Base-by-base conservation (phyloP, 2,888 invertebrate species). In the Tiphia femorata region DNA sequence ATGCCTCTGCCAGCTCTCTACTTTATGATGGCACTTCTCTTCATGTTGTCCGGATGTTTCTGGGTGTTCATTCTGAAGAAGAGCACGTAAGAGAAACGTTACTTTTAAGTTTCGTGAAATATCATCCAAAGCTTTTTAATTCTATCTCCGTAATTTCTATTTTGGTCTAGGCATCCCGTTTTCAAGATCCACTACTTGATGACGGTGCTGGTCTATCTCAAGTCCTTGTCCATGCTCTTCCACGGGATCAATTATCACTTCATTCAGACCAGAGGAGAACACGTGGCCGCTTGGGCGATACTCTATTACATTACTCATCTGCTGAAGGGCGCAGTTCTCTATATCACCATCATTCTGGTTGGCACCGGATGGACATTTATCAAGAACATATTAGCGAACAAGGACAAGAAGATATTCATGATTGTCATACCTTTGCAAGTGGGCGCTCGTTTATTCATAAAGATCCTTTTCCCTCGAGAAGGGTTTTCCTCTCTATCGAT, bases 331-430 rank as follows among this genome's bases (percentile, higher is more conserved):
- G 95, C 96, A 0, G 91, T 99, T 38, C 85, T 99, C 46, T 98
- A 99, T 80, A 96, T 98, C 56, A 97, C 97, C 0, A 93, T 99
- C 67, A 93, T 98, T 8, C 87, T 99, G 8, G 95, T 99, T 68
- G 98, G 98, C 41, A 97, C 98, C 4, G 99, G 99, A 0, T 99
- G 98, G 96, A 97, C 97, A 30, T 99, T 98, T 81, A 96, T 99
- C 72, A 98, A 98, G 80, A 96, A 98, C 82, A 95, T 99, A 67
- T 86, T 99, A 19, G 94, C 97, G 0, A 97, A 97, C 72, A 91
- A 96, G 64, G 98, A 99, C 80, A 97, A 98, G 84, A 96, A 96
- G 79, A 89, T 99, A 14, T 98, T 99, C 83, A 95, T 98, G 92
- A 92, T 98, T 67, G 95, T 98, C 33, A 96, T 99, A 78, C 98